Base-by-base conservation (phyloP, 2,797 vertebrate species). In the Paramormyrops hopkinsi region DNA sequence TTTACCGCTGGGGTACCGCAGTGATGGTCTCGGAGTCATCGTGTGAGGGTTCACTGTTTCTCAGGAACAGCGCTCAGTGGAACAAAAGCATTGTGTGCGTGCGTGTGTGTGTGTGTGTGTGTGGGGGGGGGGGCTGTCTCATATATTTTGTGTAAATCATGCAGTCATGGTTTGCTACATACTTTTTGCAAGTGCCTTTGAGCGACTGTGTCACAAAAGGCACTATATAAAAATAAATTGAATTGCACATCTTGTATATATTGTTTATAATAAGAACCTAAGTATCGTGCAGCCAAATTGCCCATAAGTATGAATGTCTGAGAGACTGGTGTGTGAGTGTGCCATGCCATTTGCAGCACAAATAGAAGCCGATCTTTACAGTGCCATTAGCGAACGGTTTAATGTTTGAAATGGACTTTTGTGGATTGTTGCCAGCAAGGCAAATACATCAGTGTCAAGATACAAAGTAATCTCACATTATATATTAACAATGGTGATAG, bases 1-100 rank as follows among this genome's bases (percentile, higher is more conserved):
- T 4, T 29, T 12, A 22, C 37, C 29, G 12, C 29, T 73, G 59
- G 62, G 29, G 14, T 76, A 19, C 33, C 54, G n/a, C n/a, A 17
- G 9, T 86, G 8, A 48, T 14, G 33, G 37, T 44, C 86, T 19
- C 9, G 9, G 48, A 88, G 62, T 89, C 86, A 8, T 91, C 87
- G 91, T 46, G 3, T 44, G 88, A 53, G 19, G 33, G 17, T 89
- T 90, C 44, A 56, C 4, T 25, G 59, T 62, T 62, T 62, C 59
- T 65, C 25, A 29, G 22, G 5, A 29, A 65, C 53, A 33, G 89
- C 85, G 11, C 8, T 22, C 2, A 85, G 4, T 87, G 83, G 90
- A 88, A 51, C 3, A 83, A 19, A 79, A 88, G 90, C 88, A 69
- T 56, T 90, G 19, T 86, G n/a, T 22, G 56, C 22, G 56, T 59